Evolutionary conservation across 2,797 vertebrate species (phyloP).

Genomic region (Centroberyx gerrardi): DNA sequence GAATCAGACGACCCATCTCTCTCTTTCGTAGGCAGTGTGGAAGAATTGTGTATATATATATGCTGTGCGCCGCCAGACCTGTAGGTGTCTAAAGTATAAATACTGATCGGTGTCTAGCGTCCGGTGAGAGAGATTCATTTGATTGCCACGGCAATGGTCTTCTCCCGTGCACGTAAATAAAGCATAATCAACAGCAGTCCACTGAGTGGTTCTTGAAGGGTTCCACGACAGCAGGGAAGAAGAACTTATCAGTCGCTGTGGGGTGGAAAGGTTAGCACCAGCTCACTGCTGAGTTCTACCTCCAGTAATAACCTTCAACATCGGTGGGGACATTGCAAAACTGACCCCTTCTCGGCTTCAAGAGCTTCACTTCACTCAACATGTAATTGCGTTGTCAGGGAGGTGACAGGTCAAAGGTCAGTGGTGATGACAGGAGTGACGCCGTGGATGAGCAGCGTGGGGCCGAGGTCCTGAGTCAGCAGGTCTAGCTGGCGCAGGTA

Average conservation of each 20-base stretch:
- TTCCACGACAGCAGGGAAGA: too few species aligned
- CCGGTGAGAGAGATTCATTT: too few species aligned
- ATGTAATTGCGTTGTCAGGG: slow-evolving; percentile 33
- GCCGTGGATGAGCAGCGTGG: slow-evolving; percentile 93
- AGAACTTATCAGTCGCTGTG: not conserved
- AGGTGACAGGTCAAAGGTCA: slow-evolving; percentile 84
- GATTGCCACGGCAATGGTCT: too few species aligned
- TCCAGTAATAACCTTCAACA: not conserved
- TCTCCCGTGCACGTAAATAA: too few species aligned
- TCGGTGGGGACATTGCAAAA: not conserved
- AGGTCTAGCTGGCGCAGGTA: slow-evolving; percentile 91
- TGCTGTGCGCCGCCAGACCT: too few species aligned
- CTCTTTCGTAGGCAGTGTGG: not conserved
- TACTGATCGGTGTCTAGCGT: too few species aligned
- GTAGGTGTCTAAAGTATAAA: too few species aligned
- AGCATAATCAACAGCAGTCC: too few species aligned
- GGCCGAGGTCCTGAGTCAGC: slow-evolving; percentile 89
- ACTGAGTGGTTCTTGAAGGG: too few species aligned
- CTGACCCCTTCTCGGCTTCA: not conserved
- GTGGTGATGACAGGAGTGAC: slow-evolving; percentile 93
- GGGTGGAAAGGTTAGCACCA: not conserved
- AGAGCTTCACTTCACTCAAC: not conserved
- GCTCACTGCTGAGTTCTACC: not conserved
- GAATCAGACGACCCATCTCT: slow-evolving; percentile 1
- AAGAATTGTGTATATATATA: too few species aligned